Conservation (phyloP, 53 echinoderm and acorn worm genomes). For the Glandiceps talaboti region DNA sequence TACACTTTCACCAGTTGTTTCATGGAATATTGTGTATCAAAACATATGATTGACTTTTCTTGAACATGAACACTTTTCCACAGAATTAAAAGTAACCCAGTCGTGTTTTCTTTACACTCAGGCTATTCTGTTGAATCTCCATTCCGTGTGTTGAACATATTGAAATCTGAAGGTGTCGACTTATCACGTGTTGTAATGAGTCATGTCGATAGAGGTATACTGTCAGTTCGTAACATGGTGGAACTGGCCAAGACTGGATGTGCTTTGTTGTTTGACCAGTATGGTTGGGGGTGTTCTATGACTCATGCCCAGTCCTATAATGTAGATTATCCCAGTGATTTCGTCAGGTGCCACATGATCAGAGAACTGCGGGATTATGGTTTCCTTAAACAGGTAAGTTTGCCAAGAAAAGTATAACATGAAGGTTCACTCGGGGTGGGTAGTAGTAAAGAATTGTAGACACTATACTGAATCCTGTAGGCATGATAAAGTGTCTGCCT, state of each 20-base stretch:
- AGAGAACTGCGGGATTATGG: background rate
- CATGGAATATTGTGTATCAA: too few relatives aligned
- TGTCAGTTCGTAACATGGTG: background rate
- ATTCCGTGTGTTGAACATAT: background rate
- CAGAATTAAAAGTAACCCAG: too few relatives aligned
- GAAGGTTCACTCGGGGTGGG: too few relatives aligned
- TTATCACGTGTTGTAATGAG: background rate
- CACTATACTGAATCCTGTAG: too few relatives aligned
- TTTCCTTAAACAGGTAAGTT: background rate
- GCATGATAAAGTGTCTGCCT: too few relatives aligned
- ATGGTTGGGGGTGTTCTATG: background rate
- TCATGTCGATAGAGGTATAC: background rate
- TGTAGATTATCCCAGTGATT: background rate
- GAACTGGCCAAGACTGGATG: background rate
- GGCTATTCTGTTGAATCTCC: background rate
- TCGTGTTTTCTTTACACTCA: too few relatives aligned
- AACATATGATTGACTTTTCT: too few relatives aligned
- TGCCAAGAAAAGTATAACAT: too few relatives aligned
- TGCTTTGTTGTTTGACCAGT: background rate
- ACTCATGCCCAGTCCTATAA: background rate
- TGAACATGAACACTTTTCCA: too few relatives aligned
- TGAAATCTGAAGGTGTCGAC: background rate
- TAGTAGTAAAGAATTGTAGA: too few relatives aligned
- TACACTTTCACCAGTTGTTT: too few relatives aligned
- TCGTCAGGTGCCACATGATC: background rate